Base-by-base conservation (phyloP, 2,113 vertebrate genomes). In the Bagarius yarrelli region DNA sequence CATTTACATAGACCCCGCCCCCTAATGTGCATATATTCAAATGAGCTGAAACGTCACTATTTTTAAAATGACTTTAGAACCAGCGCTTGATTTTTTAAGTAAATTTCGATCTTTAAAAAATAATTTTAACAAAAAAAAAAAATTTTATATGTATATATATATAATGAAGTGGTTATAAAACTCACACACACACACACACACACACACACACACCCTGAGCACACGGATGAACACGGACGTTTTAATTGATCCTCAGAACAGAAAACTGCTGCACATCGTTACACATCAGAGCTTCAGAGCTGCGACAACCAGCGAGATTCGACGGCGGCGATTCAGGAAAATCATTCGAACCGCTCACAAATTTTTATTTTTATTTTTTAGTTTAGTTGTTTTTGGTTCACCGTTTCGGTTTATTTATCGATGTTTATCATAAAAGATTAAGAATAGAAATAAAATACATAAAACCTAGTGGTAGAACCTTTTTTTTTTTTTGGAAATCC, bases 401-500 rank as follows among this genome's bases (percentile, higher is more conserved):
- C 64, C 71, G 44, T 69, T 40, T 72, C 59, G 72, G 72, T 82
- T 76, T 59, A 25, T 81, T 82, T 76, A 50, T 76, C 69, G 44
- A 16, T 66, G 63, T 69, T 76, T 56, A 50, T 60, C 80, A 82
- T 82, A 69, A 47, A 82, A 74, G 59, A 67, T 81, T 44, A 76
- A 81, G 25, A 55, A 71, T 80, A 67, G 50, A 81, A n/a, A 30
- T 67, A 69, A 76, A 82, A 66, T 82, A 76, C 80, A 82, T 69
- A 82, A 72, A 82, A 76, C 60, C 80, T 81, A 76, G 72, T 76
- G 60, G 79, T 81, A 44, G 32, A 81, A 66, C 47, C 55, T 70
- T 53, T 13, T 72, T 36, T 59, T 52, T 27, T 47, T 6, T 47
- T 3, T 40, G 8, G 8, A 40, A 4, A 3, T 4, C 36, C n/a